Percentiles rank a stretch among this genome's conserved stretches.
Evolutionary conservation across 1,140 invertebrate genomes (phyloP).

Genomic region (Schlechtendalia chinensis): DNA sequence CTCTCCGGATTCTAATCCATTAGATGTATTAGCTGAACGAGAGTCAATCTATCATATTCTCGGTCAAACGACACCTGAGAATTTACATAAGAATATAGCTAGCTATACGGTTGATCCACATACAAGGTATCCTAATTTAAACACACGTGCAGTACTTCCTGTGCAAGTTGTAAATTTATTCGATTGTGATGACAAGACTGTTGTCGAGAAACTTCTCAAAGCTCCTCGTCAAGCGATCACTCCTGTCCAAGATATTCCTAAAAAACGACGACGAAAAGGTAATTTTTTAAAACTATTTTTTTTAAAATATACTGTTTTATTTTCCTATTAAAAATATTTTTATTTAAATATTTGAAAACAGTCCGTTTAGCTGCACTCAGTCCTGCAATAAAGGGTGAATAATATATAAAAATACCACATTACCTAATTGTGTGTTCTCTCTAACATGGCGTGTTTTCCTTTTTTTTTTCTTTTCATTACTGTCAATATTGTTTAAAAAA

Average conservation of each 20-base stretch:
- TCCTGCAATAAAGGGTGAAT: conserved; percentile 43
- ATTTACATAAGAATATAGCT: conserved; percentile 83
- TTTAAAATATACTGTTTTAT: not conserved
- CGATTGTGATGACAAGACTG: conserved; percentile 63
- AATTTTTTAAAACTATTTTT: conserved; percentile 27
- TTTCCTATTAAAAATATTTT: conserved; percentile 31
- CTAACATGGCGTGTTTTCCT: conserved; percentile 7
- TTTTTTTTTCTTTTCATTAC: not conserved
- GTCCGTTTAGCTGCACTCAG: conserved; percentile 32
- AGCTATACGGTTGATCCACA: conserved; percentile 88
- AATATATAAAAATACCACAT: conserved; percentile 15
- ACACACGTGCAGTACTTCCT: conserved; percentile 62
- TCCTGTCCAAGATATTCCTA: conserved; percentile 59
- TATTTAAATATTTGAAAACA: conserved; percentile 45
- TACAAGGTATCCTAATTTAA: conserved; percentile 67
- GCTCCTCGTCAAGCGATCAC: conserved; percentile 55
- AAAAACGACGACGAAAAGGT: conserved; percentile 68
- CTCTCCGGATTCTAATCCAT: conserved; percentile 64
- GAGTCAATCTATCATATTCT: conserved; percentile 89
- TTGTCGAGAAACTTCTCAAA: conserved; percentile 57
- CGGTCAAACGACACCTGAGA: conserved; percentile 95
- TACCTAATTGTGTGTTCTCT: conserved; percentile 3
- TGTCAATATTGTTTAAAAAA: too few species aligned
- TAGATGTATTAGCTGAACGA: conserved; percentile 87
- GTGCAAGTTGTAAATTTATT: conserved; percentile 66